These are phyloP conservation scores for Lucinisca nassula DNA, from an alignment of 2,888 invertebrate genomes.

Conservation along the genomic window DNA sequence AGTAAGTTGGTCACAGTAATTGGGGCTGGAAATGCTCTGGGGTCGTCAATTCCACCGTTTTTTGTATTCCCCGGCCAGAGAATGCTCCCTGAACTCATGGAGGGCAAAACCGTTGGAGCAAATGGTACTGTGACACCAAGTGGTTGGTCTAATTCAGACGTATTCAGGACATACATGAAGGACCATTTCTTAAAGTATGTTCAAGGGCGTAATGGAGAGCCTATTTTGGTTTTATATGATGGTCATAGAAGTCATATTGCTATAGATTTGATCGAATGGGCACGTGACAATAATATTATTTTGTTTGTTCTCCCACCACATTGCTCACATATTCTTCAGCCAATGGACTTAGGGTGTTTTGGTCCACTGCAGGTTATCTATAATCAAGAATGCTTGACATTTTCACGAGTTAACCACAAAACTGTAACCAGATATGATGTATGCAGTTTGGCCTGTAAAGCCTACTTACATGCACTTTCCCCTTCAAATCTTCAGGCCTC, in stretches of 20 bases:
- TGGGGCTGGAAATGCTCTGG: slow-evolving; percentile 43
- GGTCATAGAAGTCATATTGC: slow-evolving; percentile 23
- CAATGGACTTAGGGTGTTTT: not conserved
- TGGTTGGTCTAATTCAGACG: slow-evolving; percentile 47
- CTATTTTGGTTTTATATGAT: slow-evolving; percentile 32
- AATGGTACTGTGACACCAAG: slow-evolving; percentile 2
- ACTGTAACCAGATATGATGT: not conserved
- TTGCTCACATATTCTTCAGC: too few species aligned
- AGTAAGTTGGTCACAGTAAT: slow-evolving; percentile 33
- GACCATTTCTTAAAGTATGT: slow-evolving; percentile 38
- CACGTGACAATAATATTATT: slow-evolving; percentile 30
- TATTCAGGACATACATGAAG: slow-evolving; percentile 33
- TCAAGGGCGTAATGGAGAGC: not conserved
- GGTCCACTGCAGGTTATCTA: not conserved
- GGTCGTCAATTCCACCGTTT: slow-evolving; percentile 37
- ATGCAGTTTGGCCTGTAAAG: not conserved
- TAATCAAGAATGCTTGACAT: not conserved
- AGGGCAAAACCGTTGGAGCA: slow-evolving; percentile 22
- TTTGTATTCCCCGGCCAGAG: slow-evolving; percentile 40
- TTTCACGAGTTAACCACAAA: not conserved
- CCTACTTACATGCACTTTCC: not conserved
- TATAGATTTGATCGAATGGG: slow-evolving; percentile 39
- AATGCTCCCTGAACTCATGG: slow-evolving; percentile 22
- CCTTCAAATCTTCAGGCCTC: not conserved
- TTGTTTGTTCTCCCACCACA: slow-evolving; percentile 32